A percentile compares a stretch with the other conserved stretches of the same genome.
These are phyloP conservation scores for Argynnis bischoffii DNA, from an alignment of 2,888 invertebrate genomes.

Conservation along the genomic window DNA sequence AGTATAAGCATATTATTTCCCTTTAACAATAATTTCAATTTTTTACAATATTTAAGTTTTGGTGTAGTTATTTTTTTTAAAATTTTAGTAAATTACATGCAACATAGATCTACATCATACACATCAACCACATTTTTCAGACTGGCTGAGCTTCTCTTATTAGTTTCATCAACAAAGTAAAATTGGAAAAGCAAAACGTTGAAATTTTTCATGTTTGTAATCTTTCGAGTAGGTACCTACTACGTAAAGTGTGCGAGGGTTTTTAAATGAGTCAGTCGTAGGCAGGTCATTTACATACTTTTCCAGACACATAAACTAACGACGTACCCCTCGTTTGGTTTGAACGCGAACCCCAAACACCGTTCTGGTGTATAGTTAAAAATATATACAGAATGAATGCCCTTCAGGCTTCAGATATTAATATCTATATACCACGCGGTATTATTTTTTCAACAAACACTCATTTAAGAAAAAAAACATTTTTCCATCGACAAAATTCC, in stretches of 20 bases:
- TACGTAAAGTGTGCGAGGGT: slow-evolving; percentile 29
- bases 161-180: slow-evolving; percentile 4
- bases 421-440: not conserved
- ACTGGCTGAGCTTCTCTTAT: not conserved
- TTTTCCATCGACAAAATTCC: not conserved
- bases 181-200: slow-evolving; percentile 11
- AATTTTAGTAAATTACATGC: too few relatives aligned
- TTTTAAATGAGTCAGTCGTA: slow-evolving; percentile 35
- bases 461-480: not conserved
- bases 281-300: slow-evolving; percentile 30
- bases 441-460: too few relatives aligned
- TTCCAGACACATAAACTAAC: slow-evolving; percentile 27
- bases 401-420: slow-evolving; percentile 10
- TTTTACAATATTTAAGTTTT: too few relatives aligned
- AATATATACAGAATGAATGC: not conserved
- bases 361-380: not conserved
- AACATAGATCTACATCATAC: too few relatives aligned
- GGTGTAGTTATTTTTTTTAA: too few relatives aligned
- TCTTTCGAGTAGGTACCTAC: slow-evolving; percentile 7
- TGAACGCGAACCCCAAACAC: slow-evolving; percentile 21
- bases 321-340: slow-evolving; percentile 27
- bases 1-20: too few relatives aligned
- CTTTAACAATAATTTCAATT: too few relatives aligned
- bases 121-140: not conserved
- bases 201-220: slow-evolving; percentile 16